A percentile compares a stretch with the other conserved stretches of the same genome.
These are phyloP conservation scores for Tuta absoluta DNA, from an alignment of 2,888 invertebrate species.

Conservation along the genomic window DNA sequence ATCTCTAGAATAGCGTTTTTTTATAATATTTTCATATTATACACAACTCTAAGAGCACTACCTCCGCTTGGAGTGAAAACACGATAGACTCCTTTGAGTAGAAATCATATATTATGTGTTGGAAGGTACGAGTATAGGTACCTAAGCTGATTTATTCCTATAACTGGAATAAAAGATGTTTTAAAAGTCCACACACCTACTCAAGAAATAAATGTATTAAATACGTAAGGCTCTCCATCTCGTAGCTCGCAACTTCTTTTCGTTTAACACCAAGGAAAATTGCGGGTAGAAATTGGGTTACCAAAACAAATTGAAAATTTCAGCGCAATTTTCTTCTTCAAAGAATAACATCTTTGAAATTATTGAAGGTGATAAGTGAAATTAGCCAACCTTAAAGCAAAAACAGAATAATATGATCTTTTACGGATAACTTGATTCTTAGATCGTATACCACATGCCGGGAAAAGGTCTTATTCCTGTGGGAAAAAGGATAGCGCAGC, in stretches of 20 bases:
- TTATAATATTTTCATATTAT: too few relatives aligned
- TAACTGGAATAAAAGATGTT: conserved; percentile 33
- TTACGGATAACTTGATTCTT: too few relatives aligned
- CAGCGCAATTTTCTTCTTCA: conserved; percentile 70
- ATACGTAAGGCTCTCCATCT: conserved; percentile 46
- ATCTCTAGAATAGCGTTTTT: too few relatives aligned
- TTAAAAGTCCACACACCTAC: not conserved
- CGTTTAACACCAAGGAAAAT: conserved; percentile 65
- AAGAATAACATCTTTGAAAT: conserved; percentile 56
- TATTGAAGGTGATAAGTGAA: conserved; percentile 27
- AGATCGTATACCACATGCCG: too few relatives aligned
- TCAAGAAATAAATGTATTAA: conserved; percentile 38
- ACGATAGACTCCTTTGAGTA: too few relatives aligned
- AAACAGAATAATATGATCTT: too few relatives aligned
- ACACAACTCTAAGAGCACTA: too few relatives aligned
- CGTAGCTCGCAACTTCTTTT: conserved; percentile 57
- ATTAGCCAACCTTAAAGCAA: not conserved
- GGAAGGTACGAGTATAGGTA: too few relatives aligned
- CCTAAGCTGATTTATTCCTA: conserved; percentile 35
- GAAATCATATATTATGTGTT: too few relatives aligned
- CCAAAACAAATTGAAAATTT: conserved; percentile 74
- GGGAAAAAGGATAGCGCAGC: too few relatives aligned
- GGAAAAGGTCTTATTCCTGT: too few relatives aligned
- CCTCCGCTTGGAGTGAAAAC: too few relatives aligned
- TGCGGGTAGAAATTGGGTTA: conserved; percentile 69